Percentiles rank a stretch among this genome's conserved stretches.
Conservation (phyloP, 1,140 invertebrate species). For the Drosophila nigromelanica region DNA sequence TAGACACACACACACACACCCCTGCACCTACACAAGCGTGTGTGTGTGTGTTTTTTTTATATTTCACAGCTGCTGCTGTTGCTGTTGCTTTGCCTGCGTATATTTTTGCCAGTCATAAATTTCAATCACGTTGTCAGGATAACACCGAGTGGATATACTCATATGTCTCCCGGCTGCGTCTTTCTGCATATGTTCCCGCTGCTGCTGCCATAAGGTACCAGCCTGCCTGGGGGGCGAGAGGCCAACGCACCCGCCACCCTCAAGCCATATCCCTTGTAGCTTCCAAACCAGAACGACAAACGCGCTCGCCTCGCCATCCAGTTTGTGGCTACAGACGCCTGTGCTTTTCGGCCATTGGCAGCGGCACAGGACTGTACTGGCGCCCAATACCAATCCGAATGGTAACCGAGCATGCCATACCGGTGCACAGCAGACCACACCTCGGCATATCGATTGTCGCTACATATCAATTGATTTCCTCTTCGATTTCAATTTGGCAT, state of each 20-base stretch:
- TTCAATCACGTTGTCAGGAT: constrained; percentile 81
- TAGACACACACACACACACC: background rate
- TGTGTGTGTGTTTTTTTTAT: constrained; percentile 36
- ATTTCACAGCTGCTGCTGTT: constrained; percentile 41
- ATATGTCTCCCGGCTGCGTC: constrained; percentile 48
- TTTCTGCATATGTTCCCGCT: constrained; percentile 57
- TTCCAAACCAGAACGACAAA: constrained; percentile 33
- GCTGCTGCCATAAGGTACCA: constrained; percentile 39
- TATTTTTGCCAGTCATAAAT: constrained; percentile 80
- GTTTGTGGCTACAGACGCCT: constrained; percentile 55
- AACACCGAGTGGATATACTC: constrained; percentile 79
- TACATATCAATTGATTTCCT: constrained; percentile 78
- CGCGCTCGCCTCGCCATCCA: background rate
- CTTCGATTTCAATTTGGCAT: constrained; percentile 72
- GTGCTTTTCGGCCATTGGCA: constrained; percentile 35
- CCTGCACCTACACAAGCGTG: background rate
- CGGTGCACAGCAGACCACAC: constrained; percentile 40
- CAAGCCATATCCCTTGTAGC: constrained; percentile 7
- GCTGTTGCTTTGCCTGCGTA: constrained; percentile 38
- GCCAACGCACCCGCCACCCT: background rate
- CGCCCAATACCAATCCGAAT: constrained; percentile 25
- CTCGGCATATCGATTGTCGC: constrained; percentile 72
- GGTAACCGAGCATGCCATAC: constrained; percentile 36
- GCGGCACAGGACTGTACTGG: constrained; percentile 10
- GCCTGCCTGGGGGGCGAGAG: constrained; percentile 4